Base-by-base conservation (phyloP, 2,797 vertebrate genomes). In the Lutjanus campechanus region DNA sequence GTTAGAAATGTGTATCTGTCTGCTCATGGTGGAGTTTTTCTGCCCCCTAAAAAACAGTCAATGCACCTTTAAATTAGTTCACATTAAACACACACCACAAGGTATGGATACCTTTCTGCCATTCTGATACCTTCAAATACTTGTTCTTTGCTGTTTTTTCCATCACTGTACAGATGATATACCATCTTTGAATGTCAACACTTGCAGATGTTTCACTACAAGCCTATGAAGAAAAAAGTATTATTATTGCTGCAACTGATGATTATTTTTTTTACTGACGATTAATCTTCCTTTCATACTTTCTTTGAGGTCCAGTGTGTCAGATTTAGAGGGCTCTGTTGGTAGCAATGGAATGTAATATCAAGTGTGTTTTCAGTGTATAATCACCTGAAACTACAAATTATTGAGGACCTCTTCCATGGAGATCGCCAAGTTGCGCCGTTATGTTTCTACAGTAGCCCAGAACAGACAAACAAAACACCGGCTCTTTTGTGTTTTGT, bases 141-240 rank as follows among this genome's bases (percentile, higher is more conserved):
- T 46, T 54, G 11, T 56, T 1, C 63, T 63, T 50, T 43, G 11
- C 49, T 49, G 11, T 49, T 65, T 29, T 58, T 36, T 15, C 0
- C 3, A 46, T 65, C 22, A 44, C 68, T 71, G 9, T 65, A 0
- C 65, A 22, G 29, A 15, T 49, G 5, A 36, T 36, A 4, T 36
- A 36, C 29, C 29, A 3, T 55, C 0, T 44, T 19, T 19, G 16
- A 47, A 13, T 0, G 0, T 51, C 0, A 20, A 17, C 3, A 54
- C 11, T 19, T 63, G 55, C 44, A 51, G 56, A 40, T 47, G 43
- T 47, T 72, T 76, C 46, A 68, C 29, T 11, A 50, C 70, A 74
- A 64, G 17, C 17, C 17, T 36, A 3, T 8, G 1, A 7, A 40
- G 12, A 64, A 16, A 58, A 10, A 56, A 16, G 19, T 8, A 36